Percentiles rank a stretch among this genome's conserved stretches.
phyloP scores from a whole-genome alignment of 2,888 invertebrate species.

The Amiota mariae region DNA sequence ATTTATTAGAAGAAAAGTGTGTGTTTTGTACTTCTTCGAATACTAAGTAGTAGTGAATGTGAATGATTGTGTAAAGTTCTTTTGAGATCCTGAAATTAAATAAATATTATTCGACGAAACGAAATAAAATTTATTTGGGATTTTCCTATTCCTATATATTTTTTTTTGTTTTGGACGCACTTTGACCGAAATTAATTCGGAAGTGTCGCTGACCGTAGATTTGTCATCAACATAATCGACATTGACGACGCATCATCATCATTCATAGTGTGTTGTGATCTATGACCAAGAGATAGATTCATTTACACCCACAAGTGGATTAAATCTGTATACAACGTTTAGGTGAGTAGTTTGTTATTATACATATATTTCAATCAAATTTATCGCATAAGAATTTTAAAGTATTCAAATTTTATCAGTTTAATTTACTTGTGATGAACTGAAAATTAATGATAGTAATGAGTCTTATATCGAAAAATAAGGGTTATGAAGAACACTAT shows the following conservation, averaged over 20 bases:
- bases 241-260: background rate
- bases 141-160: background rate
- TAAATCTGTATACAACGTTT: conserved; percentile 14
- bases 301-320: conserved; percentile 17
- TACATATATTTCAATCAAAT: no score
- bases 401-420: no score
- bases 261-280: background rate
- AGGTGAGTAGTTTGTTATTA: conserved; percentile 5
- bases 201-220: background rate
- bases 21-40: no score
- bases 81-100: background rate
- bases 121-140: conserved; percentile 4
- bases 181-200: conserved; percentile 18
- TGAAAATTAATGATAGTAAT: no score
- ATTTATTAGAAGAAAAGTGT: conserved; percentile 4
- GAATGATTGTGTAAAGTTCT: background rate
- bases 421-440: no score
- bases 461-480: no score
- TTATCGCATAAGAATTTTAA: no score
- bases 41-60: background rate
- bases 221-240: background rate
- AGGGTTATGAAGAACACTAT: no score
- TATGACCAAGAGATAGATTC: background rate
- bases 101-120: background rate
- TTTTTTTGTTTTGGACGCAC: background rate